These are phyloP conservation scores for Spilosoma lubricipeda DNA, from an alignment of 2,888 invertebrate species.

Conservation along the genomic window DNA sequence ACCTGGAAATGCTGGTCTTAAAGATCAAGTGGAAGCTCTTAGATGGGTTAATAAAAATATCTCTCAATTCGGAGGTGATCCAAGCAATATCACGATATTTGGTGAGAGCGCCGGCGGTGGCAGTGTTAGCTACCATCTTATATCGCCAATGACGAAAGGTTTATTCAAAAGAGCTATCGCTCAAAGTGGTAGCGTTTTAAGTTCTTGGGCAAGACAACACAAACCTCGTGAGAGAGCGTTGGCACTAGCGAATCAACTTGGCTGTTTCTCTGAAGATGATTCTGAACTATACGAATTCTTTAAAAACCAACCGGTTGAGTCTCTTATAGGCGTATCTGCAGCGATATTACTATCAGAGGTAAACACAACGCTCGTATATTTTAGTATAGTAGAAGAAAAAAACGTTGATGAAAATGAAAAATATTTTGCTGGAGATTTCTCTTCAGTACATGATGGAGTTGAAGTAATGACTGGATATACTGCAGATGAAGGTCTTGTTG, in stretches of 20 bases:
- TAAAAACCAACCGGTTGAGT: slow-evolving; percentile 39
- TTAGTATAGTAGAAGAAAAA: slow-evolving; percentile 53
- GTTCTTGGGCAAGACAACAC: slow-evolving; percentile 80
- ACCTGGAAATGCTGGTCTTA: slow-evolving; percentile 62
- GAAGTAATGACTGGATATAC: slow-evolving; percentile 90
- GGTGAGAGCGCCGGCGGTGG: slow-evolving; percentile 67
- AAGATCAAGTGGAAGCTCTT: slow-evolving; percentile 60
- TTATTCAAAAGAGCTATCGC: slow-evolving; percentile 80
- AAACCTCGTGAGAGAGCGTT: slow-evolving; percentile 77
- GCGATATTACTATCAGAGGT: slow-evolving; percentile 32
- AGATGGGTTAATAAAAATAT: slow-evolving; percentile 61
- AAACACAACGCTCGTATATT: slow-evolving; percentile 27
- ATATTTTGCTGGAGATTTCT: slow-evolving; percentile 61
- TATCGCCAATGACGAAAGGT: slow-evolving; percentile 67
- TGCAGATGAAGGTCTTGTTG: slow-evolving; percentile 87
- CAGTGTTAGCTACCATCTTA: slow-evolving; percentile 58
- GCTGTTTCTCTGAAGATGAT: slow-evolving; percentile 41
- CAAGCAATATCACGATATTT: slow-evolving; percentile 58
- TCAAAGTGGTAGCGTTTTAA: slow-evolving; percentile 88
- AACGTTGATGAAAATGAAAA: slow-evolving; percentile 48
- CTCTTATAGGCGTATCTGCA: slow-evolving; percentile 27
- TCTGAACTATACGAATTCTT: slow-evolving; percentile 43
- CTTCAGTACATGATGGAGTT: slow-evolving; percentile 77
- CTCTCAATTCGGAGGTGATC: slow-evolving; percentile 56
- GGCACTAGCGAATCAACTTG: slow-evolving; percentile 46